Evolutionary conservation across 2,888 invertebrate genomes (phyloP).

Genomic region (Branchellion lobata): DNA sequence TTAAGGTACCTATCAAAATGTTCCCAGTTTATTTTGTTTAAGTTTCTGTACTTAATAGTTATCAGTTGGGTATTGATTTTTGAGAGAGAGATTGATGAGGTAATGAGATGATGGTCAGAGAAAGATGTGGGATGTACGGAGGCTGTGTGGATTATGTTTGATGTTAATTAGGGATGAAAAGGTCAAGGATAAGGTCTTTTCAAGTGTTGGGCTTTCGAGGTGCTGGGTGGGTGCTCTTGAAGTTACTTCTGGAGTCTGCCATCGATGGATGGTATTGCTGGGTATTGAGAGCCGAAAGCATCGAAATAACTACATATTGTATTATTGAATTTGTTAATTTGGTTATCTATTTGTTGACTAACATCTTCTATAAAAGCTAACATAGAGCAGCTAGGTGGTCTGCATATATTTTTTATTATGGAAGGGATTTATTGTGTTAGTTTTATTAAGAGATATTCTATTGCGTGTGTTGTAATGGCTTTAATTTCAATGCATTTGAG

Average conservation of each 20-base stretch:
- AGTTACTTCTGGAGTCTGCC: not conserved
- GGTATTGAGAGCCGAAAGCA: not conserved
- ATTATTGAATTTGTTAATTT: not conserved
- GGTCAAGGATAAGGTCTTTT: not conserved
- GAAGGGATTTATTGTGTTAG: not conserved
- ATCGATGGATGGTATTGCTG: not conserved
- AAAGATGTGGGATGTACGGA: not conserved
- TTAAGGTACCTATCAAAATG: not conserved
- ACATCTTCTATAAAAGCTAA: not conserved
- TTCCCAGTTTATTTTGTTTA: not conserved
- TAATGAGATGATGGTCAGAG: not conserved
- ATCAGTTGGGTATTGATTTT: not conserved
- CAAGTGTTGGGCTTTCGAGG: not conserved
- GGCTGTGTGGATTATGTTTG: not conserved
- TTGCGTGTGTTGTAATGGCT: not conserved
- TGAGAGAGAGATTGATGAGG: not conserved
- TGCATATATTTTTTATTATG: not conserved
- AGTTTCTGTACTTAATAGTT: not conserved
- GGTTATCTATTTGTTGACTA: not conserved
- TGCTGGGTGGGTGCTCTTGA: not conserved
- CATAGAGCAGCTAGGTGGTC: not conserved
- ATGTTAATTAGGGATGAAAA: not conserved
- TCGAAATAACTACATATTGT: not conserved
- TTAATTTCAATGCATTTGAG: not conserved
- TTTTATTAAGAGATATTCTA: too few species aligned